These are phyloP conservation scores for Ashinkailepas kermadecensis DNA, from an alignment of 2,888 invertebrate species.

Conservation along the genomic window DNA sequence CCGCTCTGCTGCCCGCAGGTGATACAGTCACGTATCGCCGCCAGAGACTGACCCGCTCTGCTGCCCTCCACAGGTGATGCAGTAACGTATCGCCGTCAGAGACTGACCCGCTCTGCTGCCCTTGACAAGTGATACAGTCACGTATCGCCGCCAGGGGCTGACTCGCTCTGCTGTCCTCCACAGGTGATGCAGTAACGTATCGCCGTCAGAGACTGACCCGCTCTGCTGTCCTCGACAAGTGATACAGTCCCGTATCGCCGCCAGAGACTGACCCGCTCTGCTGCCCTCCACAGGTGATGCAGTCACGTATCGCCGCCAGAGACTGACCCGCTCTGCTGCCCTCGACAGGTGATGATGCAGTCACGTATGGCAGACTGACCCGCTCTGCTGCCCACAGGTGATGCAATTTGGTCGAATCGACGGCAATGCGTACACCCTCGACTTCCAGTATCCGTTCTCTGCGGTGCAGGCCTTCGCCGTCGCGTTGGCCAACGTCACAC, in stretches of 20 bases:
- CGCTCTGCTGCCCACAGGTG: conserved; percentile 56
- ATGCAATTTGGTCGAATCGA: conserved; percentile 99
- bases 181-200: conserved; percentile 99
- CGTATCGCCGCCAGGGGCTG: too few species aligned
- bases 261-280: too few species aligned
- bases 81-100: too few species aligned
- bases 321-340: too few species aligned
- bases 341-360: too few species aligned
- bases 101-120: background rate
- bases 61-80: too few species aligned
- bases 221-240: too few species aligned
- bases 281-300: conserved; percentile 76
- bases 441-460: conserved; percentile 98
- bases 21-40: conserved; percentile 64
- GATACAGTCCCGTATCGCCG: too few species aligned
- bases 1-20: conserved; percentile 56
- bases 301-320: conserved; percentile 47
- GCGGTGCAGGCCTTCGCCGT: conserved; percentile 98
- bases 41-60: too few species aligned
- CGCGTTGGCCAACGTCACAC: conserved; percentile 91
- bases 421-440: conserved; percentile 95
- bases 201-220: too few species aligned
- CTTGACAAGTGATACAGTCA: conserved; percentile 98
- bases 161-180: conserved; percentile 30
- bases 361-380: too few species aligned